A percentile compares a stretch with the other conserved stretches of the same genome.
Evolutionary conservation across 1,140 invertebrate genomes (phyloP).

Genomic region (Cotesia vestalis): DNA sequence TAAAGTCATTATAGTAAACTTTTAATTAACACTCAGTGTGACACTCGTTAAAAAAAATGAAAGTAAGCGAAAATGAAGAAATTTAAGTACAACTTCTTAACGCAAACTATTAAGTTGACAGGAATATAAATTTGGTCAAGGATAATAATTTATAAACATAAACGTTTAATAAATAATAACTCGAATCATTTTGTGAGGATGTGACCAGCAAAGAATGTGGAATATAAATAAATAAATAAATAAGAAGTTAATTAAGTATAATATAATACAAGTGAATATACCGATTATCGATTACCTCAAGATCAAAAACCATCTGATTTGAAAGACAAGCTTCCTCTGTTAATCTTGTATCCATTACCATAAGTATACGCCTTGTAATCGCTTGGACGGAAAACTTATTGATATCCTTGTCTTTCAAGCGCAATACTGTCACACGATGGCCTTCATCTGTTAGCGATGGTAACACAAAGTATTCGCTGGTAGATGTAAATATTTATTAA

Average conservation of each 20-base stretch:
- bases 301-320: slow-evolving; percentile 61
- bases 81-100: too few species aligned
- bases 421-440: slow-evolving; percentile 58
- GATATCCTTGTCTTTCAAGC: slow-evolving; percentile 50
- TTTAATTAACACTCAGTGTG: too few species aligned
- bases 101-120: too few species aligned
- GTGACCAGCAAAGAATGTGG: not conserved
- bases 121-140: too few species aligned
- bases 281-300: slow-evolving; percentile 53
- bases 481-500: not conserved
- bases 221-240: slow-evolving; percentile 26
- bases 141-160: too few species aligned
- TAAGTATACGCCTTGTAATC: slow-evolving; percentile 56
- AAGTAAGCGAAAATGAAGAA: too few species aligned
- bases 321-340: slow-evolving; percentile 58
- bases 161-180: too few species aligned
- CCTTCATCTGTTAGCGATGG: slow-evolving; percentile 62
- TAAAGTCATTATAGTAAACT: too few species aligned
- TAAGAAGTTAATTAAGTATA: not conserved
- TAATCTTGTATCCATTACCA: slow-evolving; percentile 59
- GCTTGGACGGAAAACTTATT: slow-evolving; percentile 58
- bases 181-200: too few species aligned
- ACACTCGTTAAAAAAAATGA: too few species aligned
- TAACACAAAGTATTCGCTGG: slow-evolving; percentile 57
- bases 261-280: not conserved